A percentile compares a stretch with the other conserved stretches of the same genome.
Conservation (phyloP, 2,113 vertebrate species). For the Etheostoma spectabile region DNA sequence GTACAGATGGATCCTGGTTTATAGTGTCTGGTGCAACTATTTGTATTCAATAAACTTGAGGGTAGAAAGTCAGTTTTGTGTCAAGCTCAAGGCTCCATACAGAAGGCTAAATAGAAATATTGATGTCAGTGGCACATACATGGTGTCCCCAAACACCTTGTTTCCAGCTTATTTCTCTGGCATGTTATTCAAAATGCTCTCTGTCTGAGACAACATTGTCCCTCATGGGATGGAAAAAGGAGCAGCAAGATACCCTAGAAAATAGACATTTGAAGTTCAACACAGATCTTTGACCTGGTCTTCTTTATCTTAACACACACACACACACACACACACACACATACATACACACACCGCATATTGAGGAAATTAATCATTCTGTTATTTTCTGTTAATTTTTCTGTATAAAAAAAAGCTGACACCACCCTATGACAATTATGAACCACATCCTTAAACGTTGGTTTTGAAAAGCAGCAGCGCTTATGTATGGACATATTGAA, state of each 20-base stretch:
- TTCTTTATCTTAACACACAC: not conserved
- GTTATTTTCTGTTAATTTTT: no score
- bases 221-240: constrained; percentile 31
- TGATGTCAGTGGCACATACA: constrained; percentile 24
- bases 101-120: constrained; percentile 48
- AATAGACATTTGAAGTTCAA: constrained; percentile 50
- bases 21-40: not conserved
- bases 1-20: constrained; percentile 5
- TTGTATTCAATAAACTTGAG: constrained; percentile 31
- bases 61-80: constrained; percentile 37
- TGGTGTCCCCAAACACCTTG: constrained; percentile 53
- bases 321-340: not conserved
- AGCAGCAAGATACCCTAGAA: constrained; percentile 36
- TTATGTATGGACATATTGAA: no score
- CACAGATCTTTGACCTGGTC: constrained; percentile 31
- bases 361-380: no score
- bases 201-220: constrained; percentile 54
- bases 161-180: constrained; percentile 44
- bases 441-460: no score
- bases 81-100: constrained; percentile 2
- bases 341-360: not conserved
- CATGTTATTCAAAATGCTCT: constrained; percentile 72
- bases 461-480: no score
- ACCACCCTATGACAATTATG: no score
- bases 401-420: no score